Evolutionary conservation across 2,113 vertebrate species (phyloP), one percentile per base, ranked within the genome.

Genomic region (Halichoerus grypus): DNA sequence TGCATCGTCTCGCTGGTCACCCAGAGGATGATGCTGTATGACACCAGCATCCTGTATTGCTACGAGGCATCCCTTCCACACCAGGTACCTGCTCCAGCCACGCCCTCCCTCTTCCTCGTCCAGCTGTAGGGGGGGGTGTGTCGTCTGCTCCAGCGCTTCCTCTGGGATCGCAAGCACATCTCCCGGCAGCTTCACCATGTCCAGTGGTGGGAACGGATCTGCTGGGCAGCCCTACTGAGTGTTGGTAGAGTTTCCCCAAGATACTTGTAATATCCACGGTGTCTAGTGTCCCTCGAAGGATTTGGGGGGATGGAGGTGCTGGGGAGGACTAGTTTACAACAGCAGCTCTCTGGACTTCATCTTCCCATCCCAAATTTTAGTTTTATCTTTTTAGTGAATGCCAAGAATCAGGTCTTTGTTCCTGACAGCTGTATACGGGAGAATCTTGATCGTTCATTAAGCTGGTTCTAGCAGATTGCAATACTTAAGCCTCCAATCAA

Each of bases 31-130:
- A 98, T 99, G 93, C 98, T 99, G 87, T 99, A 99, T 49, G 99
- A 99, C 96, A 99, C 99, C 96, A 99, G 99, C 93, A 99, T 99
- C 94, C 98, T 99, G 26, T 99, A 99, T 76, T 99, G 99, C 99
- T 99, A 99, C 1, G 99, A 99, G 94, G 99, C 99, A 0, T 99
- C 99, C 31, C 98, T 99, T 89, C 71, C 99, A 1, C 99, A 99
- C 83, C 99, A 99, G 99, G 99, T 99, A 98, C 67, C 57, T 57
- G n/a, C 59, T 57, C 71, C 53, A 19, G 39, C 11, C 21, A 6
- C 13, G 39, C 51, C 82, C 0, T 19, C 67, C 79, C 57, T 57
- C 59, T n/a, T 2, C 59, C 95, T n/a, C 16, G 5, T 36, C 72
- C 4, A 0, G 7, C 26, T 36, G 39, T 7, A 1, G 39, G 39